These are phyloP conservation scores for Euthynnus affinis DNA, from an alignment of 2,797 vertebrate genomes.

Conservation along the genomic window DNA sequence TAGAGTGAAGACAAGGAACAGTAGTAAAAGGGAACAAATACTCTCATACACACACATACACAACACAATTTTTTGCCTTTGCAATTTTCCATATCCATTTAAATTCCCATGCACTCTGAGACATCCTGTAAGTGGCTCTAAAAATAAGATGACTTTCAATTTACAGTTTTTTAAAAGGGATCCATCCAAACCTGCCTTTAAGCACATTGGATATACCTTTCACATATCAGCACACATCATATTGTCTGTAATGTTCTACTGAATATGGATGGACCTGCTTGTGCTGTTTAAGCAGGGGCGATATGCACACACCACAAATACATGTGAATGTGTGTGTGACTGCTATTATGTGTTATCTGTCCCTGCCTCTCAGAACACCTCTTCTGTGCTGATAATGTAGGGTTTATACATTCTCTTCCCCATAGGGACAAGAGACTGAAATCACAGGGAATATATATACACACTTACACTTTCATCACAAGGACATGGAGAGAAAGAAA, in stretches of 20 bases:
- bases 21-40: slow-evolving; percentile 23
- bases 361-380: slow-evolving; percentile 29
- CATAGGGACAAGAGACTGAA: slow-evolving; percentile 31
- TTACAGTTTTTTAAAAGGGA: slow-evolving; percentile 27
- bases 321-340: slow-evolving; percentile 27
- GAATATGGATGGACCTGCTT: slow-evolving; percentile 17
- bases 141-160: slow-evolving; percentile 42
- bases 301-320: slow-evolving; percentile 9
- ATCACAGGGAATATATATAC: slow-evolving; percentile 46
- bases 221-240: slow-evolving; percentile 9
- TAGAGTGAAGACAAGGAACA: slow-evolving; percentile 26
- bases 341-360: slow-evolving; percentile 31
- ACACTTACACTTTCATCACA: slow-evolving; percentile 38
- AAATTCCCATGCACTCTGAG: slow-evolving; percentile 28
- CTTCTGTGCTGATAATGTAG: slow-evolving; percentile 46
- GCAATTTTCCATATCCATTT: slow-evolving; percentile 46
- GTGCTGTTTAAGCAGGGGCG: not conserved
- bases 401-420: slow-evolving; percentile 42
- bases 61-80: slow-evolving; percentile 35
- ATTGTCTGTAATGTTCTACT: slow-evolving; percentile 38
- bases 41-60: slow-evolving; percentile 22
- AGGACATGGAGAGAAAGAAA: slow-evolving; percentile 18
- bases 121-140: slow-evolving; percentile 15
- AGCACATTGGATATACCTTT: slow-evolving; percentile 6
- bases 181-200: slow-evolving; percentile 18